Evolutionary conservation across 2,113 vertebrate species (phyloP), one percentile per base, ranked within the genome.

Genomic region (Pardalotus punctatus): DNA sequence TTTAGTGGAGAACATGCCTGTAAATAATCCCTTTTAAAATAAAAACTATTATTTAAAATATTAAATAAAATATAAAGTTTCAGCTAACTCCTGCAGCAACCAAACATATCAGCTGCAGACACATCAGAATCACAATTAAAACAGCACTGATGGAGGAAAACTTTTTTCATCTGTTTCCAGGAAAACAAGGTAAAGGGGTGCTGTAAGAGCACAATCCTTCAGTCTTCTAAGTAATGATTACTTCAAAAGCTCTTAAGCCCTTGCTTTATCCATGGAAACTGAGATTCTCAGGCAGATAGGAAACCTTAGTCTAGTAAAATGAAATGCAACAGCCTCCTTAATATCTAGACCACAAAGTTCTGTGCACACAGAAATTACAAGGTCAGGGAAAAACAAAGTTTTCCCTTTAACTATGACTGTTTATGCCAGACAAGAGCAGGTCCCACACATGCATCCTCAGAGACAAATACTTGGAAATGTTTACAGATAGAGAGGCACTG

Each of bases 171-270:
- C 43, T 53, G 4, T 69, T 93, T 61, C 40, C 73, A 93, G 50
- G 42, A 81, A 94, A 78, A 78, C 12, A 10, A 78, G 38, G 28
- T 38, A 78, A 78, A 70, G 73, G 60, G 45, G 5, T 45, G 58
- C 50, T 53, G 48, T 17, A 89, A 62, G 36, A 81, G 64, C 16
- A 81, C 72, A 93, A 62, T 95, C 56, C 57, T 94, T 76, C 43
- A 61, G 84, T 61, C 57, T 76, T 69, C 65, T 40, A 87, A 84
- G 43, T 76, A 84, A 84, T 53, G 28, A 89, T 94, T 94, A 83
- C 77, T 81, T 89, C 65, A 76, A 56, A 94, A 89, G 69, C 83
- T 88, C 86, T 81, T 94, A 94, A 95, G 70, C 77, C 72, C 56
- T 73, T 71, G 15, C 69, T 88, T 94, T 87, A 93, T 67, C 93